Evolutionary conservation across 2,888 invertebrate species (phyloP).

Genomic region (Omphaloscelis lunosa): DNA sequence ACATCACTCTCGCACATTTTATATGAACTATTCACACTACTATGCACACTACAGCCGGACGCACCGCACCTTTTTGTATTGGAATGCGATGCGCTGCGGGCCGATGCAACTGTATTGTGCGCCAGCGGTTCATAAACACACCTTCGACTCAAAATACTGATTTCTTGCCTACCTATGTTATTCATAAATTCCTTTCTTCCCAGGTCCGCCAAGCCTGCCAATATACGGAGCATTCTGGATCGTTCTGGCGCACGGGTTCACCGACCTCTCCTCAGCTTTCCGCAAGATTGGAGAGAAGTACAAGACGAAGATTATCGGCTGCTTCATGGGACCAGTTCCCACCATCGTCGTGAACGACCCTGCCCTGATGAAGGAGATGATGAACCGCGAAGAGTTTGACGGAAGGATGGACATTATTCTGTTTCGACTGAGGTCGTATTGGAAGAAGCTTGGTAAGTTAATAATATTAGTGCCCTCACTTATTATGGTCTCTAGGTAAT

Average conservation of each 20-base stretch:
- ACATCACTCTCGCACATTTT: no score
- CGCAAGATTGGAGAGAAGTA: slow-evolving; percentile 89
- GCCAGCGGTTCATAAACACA: not conserved
- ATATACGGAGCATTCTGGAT: slow-evolving; percentile 92
- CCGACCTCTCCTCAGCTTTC: slow-evolving; percentile 88
- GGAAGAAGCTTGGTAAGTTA: slow-evolving; percentile 88
- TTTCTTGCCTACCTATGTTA: not conserved
- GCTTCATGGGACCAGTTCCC: slow-evolving; percentile 88
- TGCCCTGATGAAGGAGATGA: slow-evolving; percentile 89
- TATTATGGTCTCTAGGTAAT: not conserved
- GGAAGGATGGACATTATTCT: slow-evolving; percentile 90
- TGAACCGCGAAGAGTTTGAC: slow-evolving; percentile 91
- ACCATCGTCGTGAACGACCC: slow-evolving; percentile 90
- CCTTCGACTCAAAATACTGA: not conserved
- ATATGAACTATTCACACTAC: no score
- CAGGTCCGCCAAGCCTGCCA: slow-evolving; percentile 92
- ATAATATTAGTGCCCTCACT: no score
- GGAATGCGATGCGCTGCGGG: no score
- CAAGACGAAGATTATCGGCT: slow-evolving; percentile 91
- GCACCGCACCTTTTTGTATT: no score
- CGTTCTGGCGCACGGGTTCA: slow-evolving; percentile 88
- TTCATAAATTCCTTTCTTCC: slow-evolving; percentile 10
- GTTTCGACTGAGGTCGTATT: slow-evolving; percentile 88
- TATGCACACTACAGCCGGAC: no score
- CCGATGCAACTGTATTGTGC: not conserved